Base-by-base conservation (phyloP, 2,888 invertebrate species). In the Xylota sylvarum region DNA sequence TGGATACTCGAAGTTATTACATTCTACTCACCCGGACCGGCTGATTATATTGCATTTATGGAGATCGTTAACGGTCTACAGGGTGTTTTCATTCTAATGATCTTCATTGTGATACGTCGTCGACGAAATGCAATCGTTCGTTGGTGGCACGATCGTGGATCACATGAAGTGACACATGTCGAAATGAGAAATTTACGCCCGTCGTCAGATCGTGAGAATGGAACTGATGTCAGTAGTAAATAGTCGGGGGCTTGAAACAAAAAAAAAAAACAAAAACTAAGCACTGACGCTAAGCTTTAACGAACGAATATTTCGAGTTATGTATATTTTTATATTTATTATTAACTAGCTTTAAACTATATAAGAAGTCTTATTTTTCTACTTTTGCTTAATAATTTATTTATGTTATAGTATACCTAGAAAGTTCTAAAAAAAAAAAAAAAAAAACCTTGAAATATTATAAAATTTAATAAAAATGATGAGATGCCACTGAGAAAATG, bases 1-100 rank as follows among this genome's bases (percentile, higher is more conserved):
- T 96, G 96, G 96, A 93, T 94, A 35, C 93, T 96, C 90, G 96
- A 96, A 91, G 93, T 96, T 87, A 93, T 96, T 0, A 95, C 96
- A 0, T 96, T 64, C 64, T 92, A 93, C 91, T 91, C 91, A 12
- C 90, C 91, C 12, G 90, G 90, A 7, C 90, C 89, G 4, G 89
- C 89, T 69, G 89, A 89, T 76, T 89, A 89, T n/a, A 94, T 95
- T 93, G 94, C 95, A 0, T 93, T 95, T 19, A 95, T 95, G 89
- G 96, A 96, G 90, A 93, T 95, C 88, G 93, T 96, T 88, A 96
- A 96, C 90, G 95, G 95, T 0, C 92, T 95, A 40, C 96, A 96
- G 89, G 96, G 96, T 6, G 93, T 95, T 12, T 93, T 95, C 65
- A 94, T 96, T 43, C 94, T 96, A 90, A 93, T 94, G 40, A 94